Conservation (phyloP, 2,113 vertebrate species). For the Hippocampus comes region DNA sequence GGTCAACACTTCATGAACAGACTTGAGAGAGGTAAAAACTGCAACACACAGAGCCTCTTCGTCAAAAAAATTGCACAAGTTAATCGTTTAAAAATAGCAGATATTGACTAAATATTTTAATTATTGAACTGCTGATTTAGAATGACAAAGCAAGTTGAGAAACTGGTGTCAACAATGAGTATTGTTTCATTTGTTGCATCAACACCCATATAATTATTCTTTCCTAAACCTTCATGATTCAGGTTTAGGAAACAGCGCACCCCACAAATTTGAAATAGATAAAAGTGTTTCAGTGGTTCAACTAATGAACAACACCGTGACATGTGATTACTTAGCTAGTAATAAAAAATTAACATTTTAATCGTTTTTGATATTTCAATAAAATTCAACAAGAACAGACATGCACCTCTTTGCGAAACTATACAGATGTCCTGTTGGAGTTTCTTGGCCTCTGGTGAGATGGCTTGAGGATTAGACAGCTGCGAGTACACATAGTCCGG, state of each 20-base stretch:
- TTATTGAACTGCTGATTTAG: background rate
- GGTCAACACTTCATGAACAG: slow-evolving; percentile 64
- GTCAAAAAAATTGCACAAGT: background rate
- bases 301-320: background rate
- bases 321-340: too few relatives aligned
- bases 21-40: slow-evolving; percentile 71
- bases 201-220: too few relatives aligned
- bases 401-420: slow-evolving; percentile 80
- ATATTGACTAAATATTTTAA: background rate
- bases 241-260: too few relatives aligned
- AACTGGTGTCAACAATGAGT: background rate
- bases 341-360: background rate
- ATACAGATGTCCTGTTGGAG: slow-evolving; percentile 84
- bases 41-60: slow-evolving; percentile 6
- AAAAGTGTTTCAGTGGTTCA: background rate
- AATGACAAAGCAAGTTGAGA: background rate
- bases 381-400: background rate
- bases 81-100: background rate
- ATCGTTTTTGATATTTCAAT: background rate
- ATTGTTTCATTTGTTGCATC: background rate
- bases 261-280: too few relatives aligned
- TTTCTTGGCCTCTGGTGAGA: slow-evolving; percentile 80
- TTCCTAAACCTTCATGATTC: too few relatives aligned
- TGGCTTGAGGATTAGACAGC: slow-evolving; percentile 76
- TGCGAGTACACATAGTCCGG: slow-evolving; percentile 82